Evolutionary conservation across 1,140 invertebrate species (phyloP).

Genomic region (Polyergus mexicanus): DNA sequence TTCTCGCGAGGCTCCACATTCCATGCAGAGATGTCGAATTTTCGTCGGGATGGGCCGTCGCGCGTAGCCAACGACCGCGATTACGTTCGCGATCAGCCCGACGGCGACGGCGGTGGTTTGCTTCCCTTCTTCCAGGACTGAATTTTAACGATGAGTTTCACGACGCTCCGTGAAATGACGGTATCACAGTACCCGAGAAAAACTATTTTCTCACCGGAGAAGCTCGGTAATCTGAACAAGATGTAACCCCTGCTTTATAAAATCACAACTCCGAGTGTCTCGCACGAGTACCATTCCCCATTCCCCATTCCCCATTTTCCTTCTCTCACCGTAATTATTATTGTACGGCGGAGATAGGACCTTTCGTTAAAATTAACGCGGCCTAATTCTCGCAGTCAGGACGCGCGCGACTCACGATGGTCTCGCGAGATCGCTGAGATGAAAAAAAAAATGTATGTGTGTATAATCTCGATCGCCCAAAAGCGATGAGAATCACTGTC

Average conservation of each 20-base stretch:
- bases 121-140: background rate
- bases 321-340: slow-evolving; percentile 24
- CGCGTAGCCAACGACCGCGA: slow-evolving; percentile 21
- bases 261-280: slow-evolving; percentile 56
- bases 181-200: slow-evolving; percentile 19
- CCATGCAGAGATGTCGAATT: background rate
- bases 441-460: background rate
- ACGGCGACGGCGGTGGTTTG: background rate
- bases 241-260: slow-evolving; percentile 51
- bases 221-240: slow-evolving; percentile 49
- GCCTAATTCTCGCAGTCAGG: slow-evolving; percentile 45
- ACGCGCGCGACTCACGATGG: background rate
- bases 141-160: slow-evolving; percentile 47
- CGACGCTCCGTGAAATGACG: slow-evolving; percentile 23
- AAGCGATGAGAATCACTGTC: slow-evolving; percentile 52
- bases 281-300: background rate
- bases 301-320: background rate
- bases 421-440: background rate
- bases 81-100: slow-evolving; percentile 32
- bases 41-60: slow-evolving; percentile 4
- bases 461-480: slow-evolving; percentile 21
- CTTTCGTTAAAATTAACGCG: slow-evolving; percentile 58
- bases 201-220: background rate
- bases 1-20: background rate
- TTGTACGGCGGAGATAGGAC: slow-evolving; percentile 57